phyloP scores from a whole-genome alignment of 2,797 vertebrate genomes.

The Poeciliopsis gracilis region DNA sequence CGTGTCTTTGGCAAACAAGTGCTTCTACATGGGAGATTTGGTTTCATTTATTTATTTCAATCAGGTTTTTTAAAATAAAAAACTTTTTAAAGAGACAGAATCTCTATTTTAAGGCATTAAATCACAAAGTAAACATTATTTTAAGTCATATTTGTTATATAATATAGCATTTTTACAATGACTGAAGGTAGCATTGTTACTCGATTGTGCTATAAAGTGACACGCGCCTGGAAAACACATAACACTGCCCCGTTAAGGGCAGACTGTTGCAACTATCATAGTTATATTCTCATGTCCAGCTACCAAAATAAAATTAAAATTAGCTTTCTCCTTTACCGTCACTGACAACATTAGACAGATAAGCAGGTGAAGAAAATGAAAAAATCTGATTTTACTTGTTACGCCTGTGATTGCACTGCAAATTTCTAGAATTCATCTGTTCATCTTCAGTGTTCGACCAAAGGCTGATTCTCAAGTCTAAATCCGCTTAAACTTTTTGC shows the following conservation, averaged over 20 bases:
- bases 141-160: too few species aligned
- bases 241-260: too few species aligned
- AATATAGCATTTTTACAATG: too few species aligned
- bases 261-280: neutral
- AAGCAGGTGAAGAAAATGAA: neutral
- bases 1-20: neutral
- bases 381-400: neutral
- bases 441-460: neutral
- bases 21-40: constrained; percentile 1
- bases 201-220: too few species aligned
- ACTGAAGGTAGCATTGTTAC: too few species aligned
- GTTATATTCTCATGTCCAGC: neutral
- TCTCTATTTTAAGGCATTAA: too few species aligned
- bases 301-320: neutral
- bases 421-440: neutral
- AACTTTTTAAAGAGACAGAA: neutral
- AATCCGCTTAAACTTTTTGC: neutral
- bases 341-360: neutral
- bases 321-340: neutral
- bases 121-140: too few species aligned
- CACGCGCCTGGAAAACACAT: too few species aligned
- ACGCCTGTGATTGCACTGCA: neutral
- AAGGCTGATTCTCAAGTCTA: neutral
- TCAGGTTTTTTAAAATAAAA: too few species aligned
- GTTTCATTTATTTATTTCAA: too few species aligned